These are phyloP conservation scores for Etheostoma perlongum DNA, from an alignment of 2,797 vertebrate species.

Conservation along the genomic window DNA sequence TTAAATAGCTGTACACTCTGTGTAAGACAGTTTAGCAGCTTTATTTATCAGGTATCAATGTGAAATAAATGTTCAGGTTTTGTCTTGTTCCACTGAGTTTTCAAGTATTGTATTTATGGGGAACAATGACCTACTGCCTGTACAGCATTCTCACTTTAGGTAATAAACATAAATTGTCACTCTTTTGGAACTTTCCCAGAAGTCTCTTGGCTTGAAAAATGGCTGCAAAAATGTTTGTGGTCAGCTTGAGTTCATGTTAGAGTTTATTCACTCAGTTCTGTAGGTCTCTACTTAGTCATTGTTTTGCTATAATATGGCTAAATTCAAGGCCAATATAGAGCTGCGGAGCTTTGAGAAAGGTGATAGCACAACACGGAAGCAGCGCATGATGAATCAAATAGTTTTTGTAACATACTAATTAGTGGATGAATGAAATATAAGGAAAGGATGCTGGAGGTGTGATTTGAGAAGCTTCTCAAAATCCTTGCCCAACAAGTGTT, in stretches of 20 bases:
- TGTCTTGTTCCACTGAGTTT: conserved; percentile 8
- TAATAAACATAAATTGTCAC: not conserved
- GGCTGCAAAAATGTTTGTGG: not conserved
- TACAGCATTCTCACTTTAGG: not conserved
- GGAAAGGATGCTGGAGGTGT: not conserved
- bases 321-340: not conserved
- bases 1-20: not conserved
- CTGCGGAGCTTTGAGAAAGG: not conserved
- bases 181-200: no score
- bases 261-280: no score
- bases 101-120: conserved; percentile 20
- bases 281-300: not conserved
- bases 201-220: not conserved
- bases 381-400: not conserved
- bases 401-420: not conserved
- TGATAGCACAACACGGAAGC: not conserved
- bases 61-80: conserved; percentile 36
- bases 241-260: not conserved
- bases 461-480: not conserved
- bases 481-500: conserved; percentile 17
- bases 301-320: not conserved
- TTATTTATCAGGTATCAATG: conserved; percentile 45
- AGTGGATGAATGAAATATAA: no score
- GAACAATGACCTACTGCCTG: fast-evolving
- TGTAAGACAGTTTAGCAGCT: conserved; percentile 13